phyloP scores from a whole-genome alignment of 2,113 vertebrate genomes.

The Phrynosoma blainvillii region DNA sequence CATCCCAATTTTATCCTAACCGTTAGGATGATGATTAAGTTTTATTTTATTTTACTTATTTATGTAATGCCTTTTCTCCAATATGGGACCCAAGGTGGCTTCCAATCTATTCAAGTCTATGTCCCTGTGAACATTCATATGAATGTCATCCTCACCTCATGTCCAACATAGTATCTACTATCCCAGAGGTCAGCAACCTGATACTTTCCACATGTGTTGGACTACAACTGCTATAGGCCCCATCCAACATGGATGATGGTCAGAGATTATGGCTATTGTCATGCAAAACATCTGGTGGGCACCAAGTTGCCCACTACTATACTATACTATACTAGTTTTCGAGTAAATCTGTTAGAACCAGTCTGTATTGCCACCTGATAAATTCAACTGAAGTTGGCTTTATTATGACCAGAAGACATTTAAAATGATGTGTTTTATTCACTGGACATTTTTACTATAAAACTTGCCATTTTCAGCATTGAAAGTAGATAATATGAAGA shows the following conservation, averaged over 20 bases:
- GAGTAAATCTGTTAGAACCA: neutral
- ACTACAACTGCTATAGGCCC: neutral
- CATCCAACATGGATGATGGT: neutral
- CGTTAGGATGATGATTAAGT: neutral
- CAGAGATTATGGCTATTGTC: neutral
- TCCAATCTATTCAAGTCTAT: neutral
- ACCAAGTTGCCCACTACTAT: too few relatives aligned
- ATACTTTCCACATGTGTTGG: neutral
- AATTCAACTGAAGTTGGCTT: neutral
- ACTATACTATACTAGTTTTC: neutral
- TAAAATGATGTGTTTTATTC: neutral
- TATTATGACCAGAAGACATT: neutral
- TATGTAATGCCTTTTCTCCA: neutral
- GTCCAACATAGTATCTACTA: neutral
- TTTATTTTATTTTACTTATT: neutral
- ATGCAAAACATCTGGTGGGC: too few relatives aligned
- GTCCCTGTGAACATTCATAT: neutral
- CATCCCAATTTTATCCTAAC: neutral
- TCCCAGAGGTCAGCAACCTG: neutral
- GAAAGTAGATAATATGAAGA: neutral
- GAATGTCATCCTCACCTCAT: too few relatives aligned
- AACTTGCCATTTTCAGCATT: neutral
- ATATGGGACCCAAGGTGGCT: neutral
- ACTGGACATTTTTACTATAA: too few relatives aligned
- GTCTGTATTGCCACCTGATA: neutral